These are phyloP conservation scores for Drosophila serrata DNA, from an alignment of 1,140 invertebrate genomes.

Conservation along the genomic window DNA sequence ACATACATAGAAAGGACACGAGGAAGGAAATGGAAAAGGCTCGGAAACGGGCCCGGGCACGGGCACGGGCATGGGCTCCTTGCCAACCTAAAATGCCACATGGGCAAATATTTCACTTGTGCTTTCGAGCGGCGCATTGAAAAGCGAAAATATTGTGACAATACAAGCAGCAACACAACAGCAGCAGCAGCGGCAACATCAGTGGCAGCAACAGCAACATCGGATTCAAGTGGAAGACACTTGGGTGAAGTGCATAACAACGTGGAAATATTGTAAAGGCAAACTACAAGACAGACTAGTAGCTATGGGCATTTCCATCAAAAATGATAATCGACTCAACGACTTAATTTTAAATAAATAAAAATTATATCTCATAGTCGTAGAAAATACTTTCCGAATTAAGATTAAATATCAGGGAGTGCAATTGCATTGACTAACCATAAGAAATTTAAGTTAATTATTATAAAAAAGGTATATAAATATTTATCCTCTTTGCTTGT, in stretches of 20 bases:
- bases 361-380: neutral
- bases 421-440: neutral
- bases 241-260: slow-evolving; percentile 81
- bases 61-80: slow-evolving; percentile 18
- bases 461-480: neutral
- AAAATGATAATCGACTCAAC: neutral
- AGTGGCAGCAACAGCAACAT: slow-evolving; percentile 37
- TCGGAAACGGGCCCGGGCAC: neutral
- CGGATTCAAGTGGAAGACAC: slow-evolving; percentile 59
- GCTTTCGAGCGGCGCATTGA: slow-evolving; percentile 79
- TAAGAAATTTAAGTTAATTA: neutral
- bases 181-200: slow-evolving; percentile 26
- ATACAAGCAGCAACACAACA: slow-evolving; percentile 58
- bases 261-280: slow-evolving; percentile 77
- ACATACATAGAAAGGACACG: slow-evolving; percentile 3
- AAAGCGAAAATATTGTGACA: slow-evolving; percentile 84
- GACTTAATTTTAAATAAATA: neutral
- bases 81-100: slow-evolving; percentile 76
- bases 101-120: slow-evolving; percentile 81
- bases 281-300: slow-evolving; percentile 58
- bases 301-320: neutral
- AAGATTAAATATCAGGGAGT: neutral
- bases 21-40: slow-evolving; percentile 27
- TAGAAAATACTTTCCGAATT: neutral
- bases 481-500: neutral